These are phyloP conservation scores for Andinoacara biseriatus DNA, from an alignment of 2,113 vertebrate genomes.

Conservation along the genomic window DNA sequence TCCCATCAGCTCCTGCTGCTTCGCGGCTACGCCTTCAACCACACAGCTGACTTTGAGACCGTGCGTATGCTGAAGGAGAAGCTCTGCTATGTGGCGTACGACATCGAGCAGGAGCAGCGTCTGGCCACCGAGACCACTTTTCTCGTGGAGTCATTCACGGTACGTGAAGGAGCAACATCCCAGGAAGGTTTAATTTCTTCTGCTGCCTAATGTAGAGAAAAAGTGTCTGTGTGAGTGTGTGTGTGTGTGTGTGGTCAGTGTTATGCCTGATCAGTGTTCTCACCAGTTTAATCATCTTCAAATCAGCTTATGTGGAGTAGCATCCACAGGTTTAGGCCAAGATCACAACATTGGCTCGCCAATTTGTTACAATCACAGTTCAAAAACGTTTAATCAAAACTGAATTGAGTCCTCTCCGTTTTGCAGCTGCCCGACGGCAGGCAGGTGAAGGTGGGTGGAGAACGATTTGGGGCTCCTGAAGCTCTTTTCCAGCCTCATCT, in stretches of 20 bases:
- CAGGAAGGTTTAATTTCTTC: not conserved
- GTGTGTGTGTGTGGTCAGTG: too few species aligned
- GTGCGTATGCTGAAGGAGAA: slow-evolving; percentile 98
- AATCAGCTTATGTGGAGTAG: too few species aligned
- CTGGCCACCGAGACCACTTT: slow-evolving; percentile 93
- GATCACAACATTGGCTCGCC: too few species aligned
- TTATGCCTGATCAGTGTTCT: too few species aligned
- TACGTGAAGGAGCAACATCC: slow-evolving; percentile 35
- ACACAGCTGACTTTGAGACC: slow-evolving; percentile 96
- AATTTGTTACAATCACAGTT: too few species aligned
- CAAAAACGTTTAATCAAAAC: too few species aligned
- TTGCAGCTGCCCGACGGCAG: slow-evolving; percentile 93
- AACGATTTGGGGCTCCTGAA: slow-evolving; percentile 95
- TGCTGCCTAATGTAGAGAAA: not conserved
- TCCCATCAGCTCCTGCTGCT: slow-evolving; percentile 87
- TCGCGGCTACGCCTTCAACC: slow-evolving; percentile 96
- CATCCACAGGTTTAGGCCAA: too few species aligned
- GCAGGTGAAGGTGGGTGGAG: slow-evolving; percentile 95
- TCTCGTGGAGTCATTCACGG: slow-evolving; percentile 92
- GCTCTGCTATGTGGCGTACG: slow-evolving; percentile 95
- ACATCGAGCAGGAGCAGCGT: slow-evolving; percentile 96
- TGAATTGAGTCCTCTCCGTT: not conserved
- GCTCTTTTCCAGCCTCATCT: slow-evolving; percentile 98
- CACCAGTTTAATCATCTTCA: too few species aligned
- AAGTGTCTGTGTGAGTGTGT: too few species aligned